Evolutionary conservation across 2,113 vertebrate genomes (phyloP), one percentile per base, ranked within the genome.

Genomic region (Ictidomys tridecemlineatus): DNA sequence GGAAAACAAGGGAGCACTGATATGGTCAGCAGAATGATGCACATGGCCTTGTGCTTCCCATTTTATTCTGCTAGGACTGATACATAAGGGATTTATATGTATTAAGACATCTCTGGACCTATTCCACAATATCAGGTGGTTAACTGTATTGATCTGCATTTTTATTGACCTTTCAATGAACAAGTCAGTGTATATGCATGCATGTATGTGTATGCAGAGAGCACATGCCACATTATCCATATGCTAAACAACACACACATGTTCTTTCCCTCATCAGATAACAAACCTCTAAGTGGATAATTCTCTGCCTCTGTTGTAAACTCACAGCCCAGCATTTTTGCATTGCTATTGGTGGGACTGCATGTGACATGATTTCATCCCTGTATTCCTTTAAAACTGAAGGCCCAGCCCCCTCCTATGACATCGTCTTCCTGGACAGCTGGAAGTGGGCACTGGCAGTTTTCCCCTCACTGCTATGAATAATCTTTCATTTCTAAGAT

Each of bases 1-100:
- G 16, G 14, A 56, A 37, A 24, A 26, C 3, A 5, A 72, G 28
- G 2, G 5, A 37, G 18, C 37, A 4, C 1, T 0, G 6, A 8
- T 1, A 5, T 13, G 20, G 67, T 28, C 30, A 32, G 24, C 61
- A 82, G 32, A 42, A 20, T 22, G 30, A 1, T 11, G n/a, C 58
- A 34, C 39, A 30, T 0, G 0, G 53, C 4, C 8, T 95, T 65
- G 32, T 89, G 39, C 39, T 39, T 39, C 39, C 39, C 39, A 39
- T 39, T 39, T 39, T 39, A 39, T 39, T 76, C 4, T 11, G 39
- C 39, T 42, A 5, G 14, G 51, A 76, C 6, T 77, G 8, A 82
- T 69, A 51, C 8, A 37, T 8, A 14, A 37, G 22, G 17, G 18
- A 58, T 72, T 37, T 72, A 32, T 74, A 28, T 22, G 53, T 67